A percentile compares a stretch with the other conserved stretches of the same genome.
Conservation (phyloP, 1,140 invertebrate genomes). For the Ostrea denselamellosa region DNA sequence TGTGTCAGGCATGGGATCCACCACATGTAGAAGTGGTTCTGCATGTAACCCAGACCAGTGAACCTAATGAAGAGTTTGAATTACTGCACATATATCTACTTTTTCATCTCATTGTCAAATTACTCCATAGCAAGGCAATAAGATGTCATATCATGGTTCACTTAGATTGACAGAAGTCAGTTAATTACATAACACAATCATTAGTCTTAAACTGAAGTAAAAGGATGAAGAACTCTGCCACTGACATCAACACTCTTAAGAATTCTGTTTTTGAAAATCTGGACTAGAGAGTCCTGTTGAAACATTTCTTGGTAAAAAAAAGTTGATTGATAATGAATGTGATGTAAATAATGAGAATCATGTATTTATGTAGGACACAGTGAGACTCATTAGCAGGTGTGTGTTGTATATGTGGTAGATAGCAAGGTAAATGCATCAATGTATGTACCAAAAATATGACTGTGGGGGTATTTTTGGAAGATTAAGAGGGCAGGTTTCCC, state of each 20-base stretch:
- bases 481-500: background rate
- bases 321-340: background rate
- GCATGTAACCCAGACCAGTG: too few species aligned
- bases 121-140: background rate
- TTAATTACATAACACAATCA: background rate
- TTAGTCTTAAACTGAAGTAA: background rate
- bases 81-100: background rate
- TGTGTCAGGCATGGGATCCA: too few species aligned
- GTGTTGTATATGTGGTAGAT: conserved; percentile 2
- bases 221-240: too few species aligned
- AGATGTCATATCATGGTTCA: background rate
- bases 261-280: too few species aligned
- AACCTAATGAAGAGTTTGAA: background rate
- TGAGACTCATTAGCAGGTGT: background rate
- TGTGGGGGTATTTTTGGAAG: background rate
- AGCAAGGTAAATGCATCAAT: background rate
- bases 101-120: background rate
- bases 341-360: background rate
- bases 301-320: background rate
- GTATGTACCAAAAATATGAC: background rate
- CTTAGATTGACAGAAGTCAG: background rate
- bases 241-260: too few species aligned
- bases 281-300: background rate
- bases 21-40: too few species aligned
- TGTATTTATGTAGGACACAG: background rate